Conservation (phyloP, 30 jellyfish, hydroid and myxozoan genomes). For the Hydractinia symbiolongicarpus region DNA sequence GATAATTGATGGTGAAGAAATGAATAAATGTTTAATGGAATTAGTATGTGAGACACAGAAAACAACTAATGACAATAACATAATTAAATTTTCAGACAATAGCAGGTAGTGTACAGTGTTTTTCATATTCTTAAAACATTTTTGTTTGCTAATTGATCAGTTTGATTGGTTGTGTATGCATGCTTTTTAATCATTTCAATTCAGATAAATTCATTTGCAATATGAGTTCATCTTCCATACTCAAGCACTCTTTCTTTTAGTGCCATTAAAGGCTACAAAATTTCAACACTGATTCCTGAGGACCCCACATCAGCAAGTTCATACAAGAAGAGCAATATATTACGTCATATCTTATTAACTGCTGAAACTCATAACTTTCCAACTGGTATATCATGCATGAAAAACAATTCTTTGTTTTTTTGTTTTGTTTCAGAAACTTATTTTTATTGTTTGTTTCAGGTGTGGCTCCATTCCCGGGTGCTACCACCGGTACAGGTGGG, state of each 20-base stretch:
- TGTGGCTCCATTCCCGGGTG: conserved; percentile 97
- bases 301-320: conserved; percentile 53
- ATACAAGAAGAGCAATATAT: conserved; percentile 33
- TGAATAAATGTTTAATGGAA: conserved; percentile 58
- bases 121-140: too few relatives aligned
- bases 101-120: conserved; percentile 53
- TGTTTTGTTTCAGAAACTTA: neutral
- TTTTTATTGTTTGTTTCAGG: conserved; percentile 28
- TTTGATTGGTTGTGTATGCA: too few relatives aligned
- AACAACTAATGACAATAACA: conserved; percentile 49
- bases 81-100: conserved; percentile 77
- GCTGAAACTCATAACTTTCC: conserved; percentile 97
- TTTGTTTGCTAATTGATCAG: too few relatives aligned
- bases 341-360: conserved; percentile 68
- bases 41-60: conserved; percentile 69
- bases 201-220: neutral
- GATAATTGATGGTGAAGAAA: conserved; percentile 42
- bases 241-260: conserved; percentile 22
- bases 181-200: neutral
- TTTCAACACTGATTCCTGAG: conserved; percentile 34
- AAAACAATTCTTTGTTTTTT: neutral
- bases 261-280: conserved; percentile 68
- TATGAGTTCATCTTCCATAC: neutral
- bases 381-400: conserved; percentile 48
- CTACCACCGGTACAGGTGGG: conserved; percentile 95